Conservation (phyloP, 2,113 vertebrate genomes). For the Seriola quinqueradiata region DNA sequence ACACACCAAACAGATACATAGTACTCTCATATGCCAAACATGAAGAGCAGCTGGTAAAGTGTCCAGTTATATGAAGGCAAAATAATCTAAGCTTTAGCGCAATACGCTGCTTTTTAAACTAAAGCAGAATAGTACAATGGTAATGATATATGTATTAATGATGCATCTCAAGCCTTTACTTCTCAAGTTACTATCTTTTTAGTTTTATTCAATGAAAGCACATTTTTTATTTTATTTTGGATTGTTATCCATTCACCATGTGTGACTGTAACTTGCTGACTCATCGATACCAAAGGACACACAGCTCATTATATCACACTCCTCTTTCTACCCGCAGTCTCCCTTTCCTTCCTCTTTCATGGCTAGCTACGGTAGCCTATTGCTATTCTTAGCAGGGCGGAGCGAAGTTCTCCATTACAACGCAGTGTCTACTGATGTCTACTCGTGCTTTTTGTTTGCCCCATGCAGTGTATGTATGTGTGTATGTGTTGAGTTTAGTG, state of each 20-base stretch:
- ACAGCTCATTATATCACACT: slow-evolving; percentile 47
- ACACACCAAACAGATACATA: not conserved
- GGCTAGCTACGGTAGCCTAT: slow-evolving; percentile 17
- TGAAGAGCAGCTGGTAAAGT: not conserved
- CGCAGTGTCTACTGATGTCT: slow-evolving; percentile 57
- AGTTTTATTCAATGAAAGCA: not conserved
- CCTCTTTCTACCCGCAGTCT: slow-evolving; percentile 41
- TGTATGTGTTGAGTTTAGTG: slow-evolving; percentile 36
- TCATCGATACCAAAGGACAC: slow-evolving; percentile 69
- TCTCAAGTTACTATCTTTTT: not conserved
- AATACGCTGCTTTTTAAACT: not conserved
- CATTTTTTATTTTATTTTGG: slow-evolving; percentile 1
- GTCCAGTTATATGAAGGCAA: not conserved
- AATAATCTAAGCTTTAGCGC: not conserved
- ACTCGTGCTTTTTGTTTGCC: slow-evolving; percentile 34
- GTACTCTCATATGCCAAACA: not conserved
- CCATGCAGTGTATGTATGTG: not conserved
- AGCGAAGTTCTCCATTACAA: slow-evolving; percentile 68
- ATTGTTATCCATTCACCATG: slow-evolving; percentile 9
- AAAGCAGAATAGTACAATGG: not conserved
- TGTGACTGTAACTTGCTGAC: slow-evolving; percentile 58
- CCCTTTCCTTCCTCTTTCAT: slow-evolving; percentile 52
- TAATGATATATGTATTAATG: not conserved
- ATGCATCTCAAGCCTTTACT: not conserved
- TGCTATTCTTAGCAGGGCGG: slow-evolving; percentile 69